These are phyloP conservation scores for Cygnus buccinator DNA, from an alignment of 2,113 vertebrate species.

Conservation along the genomic window DNA sequence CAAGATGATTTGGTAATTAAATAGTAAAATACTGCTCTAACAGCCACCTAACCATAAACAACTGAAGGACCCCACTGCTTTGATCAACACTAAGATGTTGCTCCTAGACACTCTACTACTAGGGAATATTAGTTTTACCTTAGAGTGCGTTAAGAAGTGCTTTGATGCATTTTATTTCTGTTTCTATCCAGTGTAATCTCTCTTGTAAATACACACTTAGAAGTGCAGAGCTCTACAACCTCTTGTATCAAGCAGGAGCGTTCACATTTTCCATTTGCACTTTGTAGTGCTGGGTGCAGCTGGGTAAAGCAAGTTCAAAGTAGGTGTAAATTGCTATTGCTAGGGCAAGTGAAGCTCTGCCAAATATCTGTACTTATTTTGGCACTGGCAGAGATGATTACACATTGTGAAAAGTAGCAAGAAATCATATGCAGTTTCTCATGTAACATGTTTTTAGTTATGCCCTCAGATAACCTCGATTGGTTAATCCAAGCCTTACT, in stretches of 20 bases:
- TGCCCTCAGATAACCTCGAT: neutral
- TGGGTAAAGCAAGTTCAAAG: neutral
- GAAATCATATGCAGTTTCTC: neutral
- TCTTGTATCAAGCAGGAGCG: neutral
- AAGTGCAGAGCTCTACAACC: neutral
- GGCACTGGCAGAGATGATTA: neutral
- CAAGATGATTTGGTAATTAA: neutral
- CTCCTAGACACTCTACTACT: neutral
- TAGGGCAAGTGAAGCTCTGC: neutral
- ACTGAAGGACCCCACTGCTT: neutral
- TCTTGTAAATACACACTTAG: neutral
- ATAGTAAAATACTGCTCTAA: neutral
- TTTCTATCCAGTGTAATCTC: neutral
- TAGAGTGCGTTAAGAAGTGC: neutral
- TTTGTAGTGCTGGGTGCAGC: neutral
- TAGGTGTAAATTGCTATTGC: slow-evolving; percentile 35
- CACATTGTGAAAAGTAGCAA: neutral
- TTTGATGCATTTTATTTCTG: neutral
- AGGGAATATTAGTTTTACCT: neutral
- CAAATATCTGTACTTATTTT: neutral
- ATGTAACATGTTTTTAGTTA: neutral
- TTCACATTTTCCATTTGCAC: slow-evolving; percentile 40
- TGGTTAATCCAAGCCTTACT: neutral
- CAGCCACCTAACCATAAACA: neutral
- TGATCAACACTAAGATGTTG: neutral